These are phyloP conservation scores for Lithosia quadra DNA, from an alignment of 2,888 invertebrate species.

Conservation along the genomic window DNA sequence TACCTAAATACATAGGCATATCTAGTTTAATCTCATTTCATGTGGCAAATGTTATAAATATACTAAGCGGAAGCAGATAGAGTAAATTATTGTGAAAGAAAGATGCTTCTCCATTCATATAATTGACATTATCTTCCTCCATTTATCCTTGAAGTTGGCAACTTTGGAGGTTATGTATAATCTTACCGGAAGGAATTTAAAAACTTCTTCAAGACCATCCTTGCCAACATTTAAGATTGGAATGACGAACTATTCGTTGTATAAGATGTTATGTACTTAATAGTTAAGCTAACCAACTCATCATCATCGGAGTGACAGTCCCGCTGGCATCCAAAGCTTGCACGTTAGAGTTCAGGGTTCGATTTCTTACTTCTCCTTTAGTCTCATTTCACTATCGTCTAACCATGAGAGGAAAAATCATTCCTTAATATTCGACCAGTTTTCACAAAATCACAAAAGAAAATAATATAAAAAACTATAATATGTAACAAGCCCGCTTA, in stretches of 20 bases:
- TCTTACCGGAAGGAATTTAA: conserved; percentile 3
- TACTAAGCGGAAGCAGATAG: conserved; percentile 4
- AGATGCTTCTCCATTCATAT: not conserved
- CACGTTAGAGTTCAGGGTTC: not conserved
- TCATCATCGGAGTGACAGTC: not conserved
- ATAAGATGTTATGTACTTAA: too few relatives aligned
- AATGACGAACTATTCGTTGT: too few relatives aligned
- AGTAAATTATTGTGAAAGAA: not conserved
- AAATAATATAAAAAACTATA: not conserved
- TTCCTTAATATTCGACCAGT: not conserved
- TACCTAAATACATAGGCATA: too few relatives aligned
- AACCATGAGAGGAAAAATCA: not conserved
- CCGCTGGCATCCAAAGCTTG: not conserved
- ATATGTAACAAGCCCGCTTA: not conserved
- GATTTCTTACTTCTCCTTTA: not conserved
- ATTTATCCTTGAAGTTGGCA: conserved; percentile 1
- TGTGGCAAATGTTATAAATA: too few relatives aligned
- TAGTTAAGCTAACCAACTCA: not conserved
- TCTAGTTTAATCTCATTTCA: too few relatives aligned
- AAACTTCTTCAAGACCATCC: not conserved
- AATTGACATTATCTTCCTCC: not conserved
- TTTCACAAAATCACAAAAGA: not conserved
- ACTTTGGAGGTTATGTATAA: not conserved
- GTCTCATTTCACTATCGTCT: too few relatives aligned
- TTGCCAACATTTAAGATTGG: not conserved